These are phyloP conservation scores for Podarcis lilfordi DNA, from an alignment of 2,797 vertebrate species.

Conservation along the genomic window DNA sequence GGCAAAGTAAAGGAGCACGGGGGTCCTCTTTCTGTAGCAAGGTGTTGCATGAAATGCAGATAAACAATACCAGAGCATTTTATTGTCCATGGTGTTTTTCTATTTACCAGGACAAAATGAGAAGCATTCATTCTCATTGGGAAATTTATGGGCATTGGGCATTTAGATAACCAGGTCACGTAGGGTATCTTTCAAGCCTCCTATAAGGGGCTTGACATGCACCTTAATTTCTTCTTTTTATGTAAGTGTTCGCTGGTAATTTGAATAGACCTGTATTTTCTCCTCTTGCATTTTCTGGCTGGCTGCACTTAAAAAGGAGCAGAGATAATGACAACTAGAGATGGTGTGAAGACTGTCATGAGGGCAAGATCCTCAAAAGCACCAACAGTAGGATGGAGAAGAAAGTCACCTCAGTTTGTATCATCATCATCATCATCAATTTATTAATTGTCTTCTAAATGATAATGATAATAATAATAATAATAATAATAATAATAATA, in stretches of 20 bases:
- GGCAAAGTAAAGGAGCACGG: neutral
- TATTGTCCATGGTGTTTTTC: conserved; percentile 5
- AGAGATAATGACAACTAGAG: neutral
- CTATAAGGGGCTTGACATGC: neutral
- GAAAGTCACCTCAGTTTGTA: no score
- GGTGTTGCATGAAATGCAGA: conserved; percentile 44
- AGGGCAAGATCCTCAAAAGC: neutral
- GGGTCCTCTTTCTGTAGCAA: neutral
- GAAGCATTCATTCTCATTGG: neutral
- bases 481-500: no score
- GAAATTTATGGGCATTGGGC: neutral
- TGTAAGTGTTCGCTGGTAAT: conserved; percentile 26
- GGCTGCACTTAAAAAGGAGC: neutral
- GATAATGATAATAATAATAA: no score
- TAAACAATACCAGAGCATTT: conserved; percentile 39
- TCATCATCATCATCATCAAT: no score
- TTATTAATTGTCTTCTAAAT: no score
- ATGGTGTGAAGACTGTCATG: neutral
- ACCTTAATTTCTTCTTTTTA: conserved; percentile 24
- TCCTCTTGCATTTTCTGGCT: neutral
- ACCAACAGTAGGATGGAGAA: no score
- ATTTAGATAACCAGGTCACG: neutral
- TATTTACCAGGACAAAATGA: conserved; percentile 6
- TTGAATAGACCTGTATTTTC: neutral
- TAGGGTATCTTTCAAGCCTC: neutral